phyloP scores from a whole-genome alignment of 2,888 invertebrate genomes.

The Prosopocoilus inquinatus region DNA sequence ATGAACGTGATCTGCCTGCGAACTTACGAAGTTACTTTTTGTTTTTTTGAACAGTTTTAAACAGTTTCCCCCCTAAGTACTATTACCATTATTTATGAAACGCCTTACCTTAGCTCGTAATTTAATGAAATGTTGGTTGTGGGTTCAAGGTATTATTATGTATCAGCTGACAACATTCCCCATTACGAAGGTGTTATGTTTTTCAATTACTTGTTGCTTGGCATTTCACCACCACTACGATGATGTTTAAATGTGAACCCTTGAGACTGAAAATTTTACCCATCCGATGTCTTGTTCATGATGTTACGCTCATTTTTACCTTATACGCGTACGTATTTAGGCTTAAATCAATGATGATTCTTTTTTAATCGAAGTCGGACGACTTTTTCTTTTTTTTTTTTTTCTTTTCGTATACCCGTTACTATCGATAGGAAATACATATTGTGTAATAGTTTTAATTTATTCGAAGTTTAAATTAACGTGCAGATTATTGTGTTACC shows the following conservation, averaged over 20 bases:
- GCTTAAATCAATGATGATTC: not conserved
- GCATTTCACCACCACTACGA: constrained; percentile 3
- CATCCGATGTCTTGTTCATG: constrained; percentile 5
- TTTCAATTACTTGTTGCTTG: constrained; percentile 1
- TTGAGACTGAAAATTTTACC: constrained; percentile 15
- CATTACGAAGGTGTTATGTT: not conserved
- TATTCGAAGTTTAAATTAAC: too few relatives aligned
- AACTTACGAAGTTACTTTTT: too few relatives aligned
- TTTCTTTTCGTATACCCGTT: not conserved
- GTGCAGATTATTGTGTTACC: not conserved
- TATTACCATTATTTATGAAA: too few relatives aligned
- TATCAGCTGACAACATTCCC: too few relatives aligned
- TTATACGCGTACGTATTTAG: not conserved
- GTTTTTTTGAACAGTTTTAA: too few relatives aligned
- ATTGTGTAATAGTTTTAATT: constrained; percentile 1
- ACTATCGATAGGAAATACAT: not conserved
- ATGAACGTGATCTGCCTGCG: too few relatives aligned
- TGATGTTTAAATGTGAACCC: constrained; percentile 14
- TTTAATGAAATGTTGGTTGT: too few relatives aligned
- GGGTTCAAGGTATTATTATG: too few relatives aligned
- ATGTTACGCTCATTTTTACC: constrained; percentile 3
- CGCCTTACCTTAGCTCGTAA: too few relatives aligned
- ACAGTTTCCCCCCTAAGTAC: too few relatives aligned
- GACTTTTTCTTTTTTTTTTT: too few relatives aligned
- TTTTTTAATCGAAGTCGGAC: not conserved